phyloP scores from a whole-genome alignment of 2,888 invertebrate genomes.

The Limnephilus rhombicus region DNA sequence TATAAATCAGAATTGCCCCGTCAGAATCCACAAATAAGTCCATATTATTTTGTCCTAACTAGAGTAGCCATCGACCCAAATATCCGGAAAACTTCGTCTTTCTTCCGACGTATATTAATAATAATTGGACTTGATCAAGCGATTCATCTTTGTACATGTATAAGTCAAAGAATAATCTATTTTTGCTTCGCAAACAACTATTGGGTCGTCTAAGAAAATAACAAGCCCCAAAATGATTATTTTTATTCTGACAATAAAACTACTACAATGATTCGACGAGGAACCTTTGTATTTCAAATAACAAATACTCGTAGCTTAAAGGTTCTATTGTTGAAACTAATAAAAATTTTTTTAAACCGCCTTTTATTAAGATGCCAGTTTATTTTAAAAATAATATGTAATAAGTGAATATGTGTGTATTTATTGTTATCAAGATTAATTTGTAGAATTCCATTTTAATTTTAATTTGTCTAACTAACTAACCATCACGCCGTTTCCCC shows the following conservation, averaged over 20 bases:
- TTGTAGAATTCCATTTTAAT: too few relatives aligned
- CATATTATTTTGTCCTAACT: not conserved
- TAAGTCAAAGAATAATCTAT: not conserved
- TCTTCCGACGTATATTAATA: not conserved
- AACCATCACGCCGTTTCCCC: too few relatives aligned
- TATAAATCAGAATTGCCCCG: not conserved
- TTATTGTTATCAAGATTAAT: too few relatives aligned
- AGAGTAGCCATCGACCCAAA: not conserved
- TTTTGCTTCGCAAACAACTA: not conserved
- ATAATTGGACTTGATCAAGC: not conserved
- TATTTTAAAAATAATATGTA: too few relatives aligned
- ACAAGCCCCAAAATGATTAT: not conserved
- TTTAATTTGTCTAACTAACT: too few relatives aligned
- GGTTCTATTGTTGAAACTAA: not conserved
- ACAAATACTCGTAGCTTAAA: not conserved
- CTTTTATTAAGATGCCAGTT: too few relatives aligned
- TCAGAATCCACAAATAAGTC: not conserved
- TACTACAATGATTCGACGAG: not conserved
- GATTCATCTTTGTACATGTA: not conserved
- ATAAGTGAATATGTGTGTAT: too few relatives aligned
- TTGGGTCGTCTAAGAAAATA: not conserved
- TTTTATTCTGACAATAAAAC: not conserved
- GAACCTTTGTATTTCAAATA: not conserved
- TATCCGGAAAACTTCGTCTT: not conserved
- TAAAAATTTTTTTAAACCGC: not conserved